Evolutionary conservation across 2,888 invertebrate species (phyloP), one percentile per base, ranked within the genome.

Genomic region (Callyntrura guangdongensis): DNA sequence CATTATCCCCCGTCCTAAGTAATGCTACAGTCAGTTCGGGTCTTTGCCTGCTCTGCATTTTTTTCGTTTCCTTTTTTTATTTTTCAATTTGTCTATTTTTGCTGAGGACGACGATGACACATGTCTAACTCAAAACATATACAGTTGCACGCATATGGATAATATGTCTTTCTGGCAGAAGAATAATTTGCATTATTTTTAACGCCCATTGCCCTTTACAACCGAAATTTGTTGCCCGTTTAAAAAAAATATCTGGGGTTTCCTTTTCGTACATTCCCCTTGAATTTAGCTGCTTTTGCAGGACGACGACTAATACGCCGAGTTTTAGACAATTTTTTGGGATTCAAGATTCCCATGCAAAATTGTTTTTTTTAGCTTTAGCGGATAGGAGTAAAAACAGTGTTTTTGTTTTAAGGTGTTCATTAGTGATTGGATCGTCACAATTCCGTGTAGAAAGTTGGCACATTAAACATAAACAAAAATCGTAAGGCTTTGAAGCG

Each of bases 1-100:
- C 36, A 59, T 59, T 20, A 64, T 12, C 3, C 2, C 64, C 25
- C 20, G 8, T 59, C 36, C 3, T 36, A 36, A 36, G 36, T 36
- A 36, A 36, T 6, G 6, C 36, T 6, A 36, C 36, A 36, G 36
- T 36, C 36, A 36, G 36, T 36, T 53, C 53, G 53, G n/a, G 53
- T 53, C 53, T 9, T 11, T 53, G n/a, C 53, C 53, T 53, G 11
- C n/a, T 53, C 53, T 9, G 11, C 53, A 14, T 53, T n/a, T 53
- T n/a, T 53, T 36, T 36, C 36, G 3, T 36, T 36, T 36, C 3
- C 27, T 12, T 67, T 2, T 14, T 67, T 11, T 25, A 25, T 17
- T 49, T 74, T 74, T 74, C 74, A 74, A 74, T 74, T 74, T 74
- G 74, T 74, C 1, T 49, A 22, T 47, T n/a, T 69, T 53, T 9